Percentiles rank a stretch among this genome's conserved stretches.
Conservation (phyloP, 2,797 vertebrate genomes). For the Sebastes taczanowskii region DNA sequence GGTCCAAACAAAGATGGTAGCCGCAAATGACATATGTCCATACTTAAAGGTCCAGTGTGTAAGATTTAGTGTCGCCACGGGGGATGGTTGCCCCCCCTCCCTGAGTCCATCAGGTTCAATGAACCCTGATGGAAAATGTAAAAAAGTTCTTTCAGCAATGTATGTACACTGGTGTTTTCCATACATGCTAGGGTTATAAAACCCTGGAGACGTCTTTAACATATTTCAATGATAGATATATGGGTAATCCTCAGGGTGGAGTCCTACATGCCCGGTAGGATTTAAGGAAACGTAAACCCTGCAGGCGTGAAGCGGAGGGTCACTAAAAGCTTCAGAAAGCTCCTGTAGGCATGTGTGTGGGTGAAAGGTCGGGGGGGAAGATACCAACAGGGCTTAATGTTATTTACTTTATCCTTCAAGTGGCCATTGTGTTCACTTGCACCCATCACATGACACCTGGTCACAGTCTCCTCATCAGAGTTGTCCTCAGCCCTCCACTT, state of each 20-base stretch:
- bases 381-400: constrained; percentile 31
- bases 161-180: neutral
- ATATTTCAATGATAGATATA: neutral
- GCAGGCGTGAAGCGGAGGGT: neutral
- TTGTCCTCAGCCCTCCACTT: constrained; percentile 36
- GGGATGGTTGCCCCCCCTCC: too few relatives aligned
- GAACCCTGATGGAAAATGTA: neutral
- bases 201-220: neutral
- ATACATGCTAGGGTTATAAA: neutral
- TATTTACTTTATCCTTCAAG: constrained; percentile 66
- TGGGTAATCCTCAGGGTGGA: neutral
- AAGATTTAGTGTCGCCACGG: too few relatives aligned
- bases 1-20: too few relatives aligned
- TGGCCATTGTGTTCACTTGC: constrained; percentile 63
- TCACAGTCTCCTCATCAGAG: constrained; percentile 72
- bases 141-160: neutral
- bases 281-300: neutral
- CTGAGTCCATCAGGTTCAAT: neutral
- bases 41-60: too few relatives aligned
- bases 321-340: neutral
- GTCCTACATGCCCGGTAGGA: neutral
- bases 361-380: constrained; percentile 11
- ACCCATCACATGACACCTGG: constrained; percentile 77
- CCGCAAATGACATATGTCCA: too few relatives aligned
- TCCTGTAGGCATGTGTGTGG: neutral